Evolutionary conservation across 2,888 invertebrate genomes (phyloP), one percentile per base, ranked within the genome.

Genomic region (Galeopsomyia nigrocyanea): DNA sequence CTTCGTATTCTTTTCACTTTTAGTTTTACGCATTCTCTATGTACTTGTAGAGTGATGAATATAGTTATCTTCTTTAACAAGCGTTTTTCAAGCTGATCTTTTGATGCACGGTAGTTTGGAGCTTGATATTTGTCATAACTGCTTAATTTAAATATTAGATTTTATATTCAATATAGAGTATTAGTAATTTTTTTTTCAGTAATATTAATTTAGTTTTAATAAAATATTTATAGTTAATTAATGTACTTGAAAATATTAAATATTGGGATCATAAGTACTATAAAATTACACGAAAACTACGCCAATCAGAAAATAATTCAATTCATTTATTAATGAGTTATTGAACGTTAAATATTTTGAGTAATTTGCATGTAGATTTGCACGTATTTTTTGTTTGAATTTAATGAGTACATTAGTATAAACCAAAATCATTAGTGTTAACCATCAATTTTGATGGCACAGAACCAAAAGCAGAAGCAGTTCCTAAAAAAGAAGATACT

Each of bases 381-480:
- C 79, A 80, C 68, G 19, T 21, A 22, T 19, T 26, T 39, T 26
- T 50, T 60, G 47, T 68, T 67, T 46, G 49, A 19, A 51, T 56
- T 51, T 47, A 39, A 61, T 46, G 55, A 72, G 16, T 21, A 63
- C 46, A 19, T 47, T 49, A 39, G 39, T 39, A 39, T 39, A 39
- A 39, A 39, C 39, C 5, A 69, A 57, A 63, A 75, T 60, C 13
- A 72, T 63, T 72, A 80, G 80, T 81, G 82, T 80, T 82, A 84
- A 84, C 81, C 77, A 79, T 81, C 80, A 78, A 80, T 84, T 84
- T 82, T 83, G 80, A 81, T 83, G 82, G 79, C 80, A 81, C 82
- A 86, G 86, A 86, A 77, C 73, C 81, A 79, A 86, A 85, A 83
- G 78, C 82, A 74, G 85, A 83, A 65, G 79, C 81, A 74, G 80